Evolutionary conservation across 2,113 vertebrate genomes (phyloP), one percentile per base, ranked within the genome.

Genomic region (Neodon shergylaensis): DNA sequence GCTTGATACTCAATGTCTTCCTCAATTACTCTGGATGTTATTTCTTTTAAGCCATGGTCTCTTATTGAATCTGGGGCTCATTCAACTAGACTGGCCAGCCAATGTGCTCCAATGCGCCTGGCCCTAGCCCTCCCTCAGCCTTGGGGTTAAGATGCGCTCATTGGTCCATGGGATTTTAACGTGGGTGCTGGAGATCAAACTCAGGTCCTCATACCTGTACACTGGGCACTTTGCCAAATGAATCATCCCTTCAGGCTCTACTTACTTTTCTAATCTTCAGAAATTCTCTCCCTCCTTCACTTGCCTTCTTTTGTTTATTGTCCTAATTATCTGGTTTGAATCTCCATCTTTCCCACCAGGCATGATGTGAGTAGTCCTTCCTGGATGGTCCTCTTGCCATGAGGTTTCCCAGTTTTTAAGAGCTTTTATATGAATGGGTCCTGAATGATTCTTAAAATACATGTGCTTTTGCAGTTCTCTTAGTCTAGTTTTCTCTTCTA

Each of bases 401-500:
- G 26, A 87, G 39, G 58, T 77, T 76, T 3, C 87, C 19, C n/a
- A 47, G 36, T 66, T 66, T 36, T 36, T 54, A 89, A 73, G n/a
- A 95, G 66, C 58, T 91, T 87, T 94, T 63, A 76, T 52, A 92
- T 8, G n/a, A 82, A 88, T 36, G 24, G n/a, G 36, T 81, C 33
- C 19, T 91, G 77, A 82, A 65, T 77, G 88, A 66, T 94, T 82
- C 72, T 82, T 82, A 44, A 96, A 92, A 85, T 81, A 36, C 22
- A 39, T 17, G 8, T 39, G 19, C 17, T 68, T 63, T 49, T 92
- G n/a, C 1, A 66, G 52, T 39, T 77, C 19, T 81, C 85, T 95
- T 87, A 44, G 68, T 96, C 91, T 26, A 3, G 14, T 42, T 94
- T 97, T 87, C 26, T 76, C 91, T 94, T 68, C 54, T 39, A 72